Conservation (phyloP, 37 sponge, comb jelly and placozoan genomes). For the Hormiphora californensis region DNA sequence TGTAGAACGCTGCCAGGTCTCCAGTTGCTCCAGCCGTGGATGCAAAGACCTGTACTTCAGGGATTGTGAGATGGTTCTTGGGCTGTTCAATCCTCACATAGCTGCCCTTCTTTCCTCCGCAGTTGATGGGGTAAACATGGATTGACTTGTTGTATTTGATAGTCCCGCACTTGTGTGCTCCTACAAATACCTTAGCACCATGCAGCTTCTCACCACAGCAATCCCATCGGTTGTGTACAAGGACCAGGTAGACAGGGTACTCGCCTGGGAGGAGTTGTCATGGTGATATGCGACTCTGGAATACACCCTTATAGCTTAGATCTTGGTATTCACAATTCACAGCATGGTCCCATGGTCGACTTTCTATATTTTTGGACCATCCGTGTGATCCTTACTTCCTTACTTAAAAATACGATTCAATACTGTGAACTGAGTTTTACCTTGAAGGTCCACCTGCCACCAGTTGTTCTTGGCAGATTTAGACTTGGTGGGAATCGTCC, state of each 20-base stretch:
- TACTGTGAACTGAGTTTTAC: too few species aligned
- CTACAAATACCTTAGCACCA: not conserved
- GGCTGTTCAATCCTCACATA: not conserved
- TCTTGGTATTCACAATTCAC: too few species aligned
- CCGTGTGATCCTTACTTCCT: too few species aligned
- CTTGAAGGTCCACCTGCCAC: slow-evolving; percentile 22
- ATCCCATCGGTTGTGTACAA: not conserved
- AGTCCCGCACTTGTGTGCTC: not conserved
- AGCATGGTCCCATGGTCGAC: too few species aligned
- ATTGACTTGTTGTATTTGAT: not conserved
- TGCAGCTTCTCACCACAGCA: not conserved
- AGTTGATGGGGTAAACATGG: not conserved
- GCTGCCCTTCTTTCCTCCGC: not conserved
- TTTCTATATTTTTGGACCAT: too few species aligned
- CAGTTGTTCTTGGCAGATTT: not conserved
- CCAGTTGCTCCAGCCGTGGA: too few species aligned
- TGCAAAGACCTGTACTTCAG: not conserved
- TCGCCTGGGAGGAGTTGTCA: too few species aligned
- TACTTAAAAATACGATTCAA: too few species aligned
- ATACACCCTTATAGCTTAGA: too few species aligned
- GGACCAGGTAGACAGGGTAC: not conserved
- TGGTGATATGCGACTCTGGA: too few species aligned
- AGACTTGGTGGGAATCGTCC: not conserved
- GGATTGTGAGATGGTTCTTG: not conserved
- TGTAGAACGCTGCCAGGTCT: too few species aligned